Base-by-base conservation (phyloP, 2,888 invertebrate species). In the Hyalella azteca region DNA sequence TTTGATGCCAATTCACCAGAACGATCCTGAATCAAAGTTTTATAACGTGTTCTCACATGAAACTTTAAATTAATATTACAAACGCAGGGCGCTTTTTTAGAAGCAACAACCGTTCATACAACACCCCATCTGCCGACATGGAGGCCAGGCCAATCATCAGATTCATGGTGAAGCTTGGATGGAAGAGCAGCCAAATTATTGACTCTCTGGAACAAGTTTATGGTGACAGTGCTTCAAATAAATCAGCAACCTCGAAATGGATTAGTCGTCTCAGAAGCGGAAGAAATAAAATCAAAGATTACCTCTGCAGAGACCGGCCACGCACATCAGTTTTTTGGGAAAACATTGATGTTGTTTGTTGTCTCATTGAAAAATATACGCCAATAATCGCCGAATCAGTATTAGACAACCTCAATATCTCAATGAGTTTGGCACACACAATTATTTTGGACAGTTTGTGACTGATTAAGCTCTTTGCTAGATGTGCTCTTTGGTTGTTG, bases 341-440 rank as follows among this genome's bases (percentile, higher is more conserved):
- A 48, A 48, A 48, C 49, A 48, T 48, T 13, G 49, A 15, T 48
- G 49, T n/a, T 48, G 49, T 48, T n/a, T 15, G 49, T n/a, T 15
- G n/a, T n/a, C 49, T 48, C 49, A 48, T 48, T 48, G 49, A 48
- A 48, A 48, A 48, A n/a, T n/a, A n/a, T n/a, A n/a, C n/a, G n/a
- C n/a, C n/a, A n/a, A n/a, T n/a, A n/a, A n/a, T n/a, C 13, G 49
- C n/a, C n/a, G n/a, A n/a, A n/a, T n/a, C n/a, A n/a, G n/a, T n/a
- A n/a, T n/a, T n/a, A n/a, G n/a, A n/a, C n/a, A n/a, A n/a, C n/a
- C n/a, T n/a, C n/a, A n/a, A n/a, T n/a, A n/a, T n/a, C n/a, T n/a
- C n/a, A n/a, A n/a, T n/a, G n/a, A n/a, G n/a, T n/a, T n/a, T n/a
- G n/a, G n/a, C n/a, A n/a, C n/a, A n/a, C n/a, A n/a, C n/a, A n/a